phyloP scores from a whole-genome alignment of 2,888 invertebrate species.

The Syrista parreyssii region DNA sequence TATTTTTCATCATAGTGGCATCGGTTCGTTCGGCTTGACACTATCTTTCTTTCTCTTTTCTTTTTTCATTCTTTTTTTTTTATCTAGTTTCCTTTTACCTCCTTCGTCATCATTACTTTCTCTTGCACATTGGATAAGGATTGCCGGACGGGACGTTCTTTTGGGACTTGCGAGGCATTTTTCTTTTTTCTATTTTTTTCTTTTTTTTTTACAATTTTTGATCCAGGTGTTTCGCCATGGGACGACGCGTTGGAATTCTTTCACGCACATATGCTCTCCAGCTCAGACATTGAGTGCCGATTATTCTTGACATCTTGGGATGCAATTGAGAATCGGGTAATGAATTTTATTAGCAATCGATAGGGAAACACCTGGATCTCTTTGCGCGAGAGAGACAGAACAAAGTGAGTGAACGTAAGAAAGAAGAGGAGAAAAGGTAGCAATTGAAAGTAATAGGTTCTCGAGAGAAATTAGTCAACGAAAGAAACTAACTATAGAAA shows the following conservation, averaged over 20 bases:
- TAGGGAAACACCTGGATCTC: constrained; percentile 28
- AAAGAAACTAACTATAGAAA: background rate
- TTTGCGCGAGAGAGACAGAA: constrained; percentile 18
- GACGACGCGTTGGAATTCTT: background rate
- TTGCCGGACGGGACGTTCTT: constrained; percentile 5
- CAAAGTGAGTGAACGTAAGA: constrained; percentile 23
- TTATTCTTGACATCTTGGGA: background rate
- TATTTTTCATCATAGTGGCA: constrained; percentile 63
- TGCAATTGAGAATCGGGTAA: background rate
- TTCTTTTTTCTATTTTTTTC: constrained; percentile 19
- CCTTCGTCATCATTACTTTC: constrained; percentile 9
- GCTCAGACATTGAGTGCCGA: background rate
- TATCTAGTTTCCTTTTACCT: background rate
- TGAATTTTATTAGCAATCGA: background rate
- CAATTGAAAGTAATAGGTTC: background rate
- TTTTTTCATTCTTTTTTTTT: constrained; percentile 36
- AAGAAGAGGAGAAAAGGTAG: constrained; percentile 22
- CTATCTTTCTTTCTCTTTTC: constrained; percentile 3
- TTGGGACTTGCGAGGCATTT: constrained; percentile 18
- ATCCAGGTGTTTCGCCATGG: background rate
- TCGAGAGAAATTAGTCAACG: background rate
- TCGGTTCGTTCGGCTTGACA: constrained; percentile 42
- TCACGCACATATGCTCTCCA: background rate
- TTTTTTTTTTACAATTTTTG: constrained; percentile 9
- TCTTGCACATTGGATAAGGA: constrained; percentile 33